Base-by-base conservation (phyloP, 2,113 vertebrate genomes). In the Mungos mungo region DNA sequence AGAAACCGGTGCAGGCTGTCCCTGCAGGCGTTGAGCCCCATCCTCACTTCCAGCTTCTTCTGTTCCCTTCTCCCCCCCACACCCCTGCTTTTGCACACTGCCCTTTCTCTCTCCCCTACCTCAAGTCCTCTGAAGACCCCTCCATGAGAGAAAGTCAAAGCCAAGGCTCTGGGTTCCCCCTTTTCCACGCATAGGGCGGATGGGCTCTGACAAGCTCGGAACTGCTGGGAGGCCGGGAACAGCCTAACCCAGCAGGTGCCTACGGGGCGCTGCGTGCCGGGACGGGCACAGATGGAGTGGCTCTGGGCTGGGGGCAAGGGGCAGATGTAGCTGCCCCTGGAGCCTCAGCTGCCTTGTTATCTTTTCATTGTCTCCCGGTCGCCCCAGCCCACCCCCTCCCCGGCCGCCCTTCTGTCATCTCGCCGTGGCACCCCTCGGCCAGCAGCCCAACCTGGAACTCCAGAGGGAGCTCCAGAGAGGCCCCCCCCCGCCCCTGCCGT, bases 281-380 rank as follows among this genome's bases (percentile, higher is more conserved):
- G 93, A 15, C 0, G 35, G 90, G 97, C 97, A 98, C 98, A 99
- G 98, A 99, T 98, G 98, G 99, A 93, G 98, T 45, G 91, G 92
- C 97, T 95, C 97, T 95, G 87, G 96, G 90, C 95, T 88, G 96
- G 96, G 98, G 97, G 92, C 96, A 94, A 74, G 98, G 98, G 97
- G 96, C 97, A 97, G 97, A 96, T 95, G 60, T 91, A 52, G 63
- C 95, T 93, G 81, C 95, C 93, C 96, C 65, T 47, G 1, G 29
- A 15, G 93, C 93, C 95, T 98, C 98, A 98, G 98, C 98, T 98
- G 98, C 92, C 86, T 95, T 84, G 69, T 57, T 98, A 87, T 74
- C 97, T 82, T 97, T 2, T 2, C 97, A 92, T 98, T 98, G 98
- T 98, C 80, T 98, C 47, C 94, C 71, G 87, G 88, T 93, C 3